Evolutionary conservation across 2,113 vertebrate genomes (phyloP).

Genomic region (Anguilla japonica): DNA sequence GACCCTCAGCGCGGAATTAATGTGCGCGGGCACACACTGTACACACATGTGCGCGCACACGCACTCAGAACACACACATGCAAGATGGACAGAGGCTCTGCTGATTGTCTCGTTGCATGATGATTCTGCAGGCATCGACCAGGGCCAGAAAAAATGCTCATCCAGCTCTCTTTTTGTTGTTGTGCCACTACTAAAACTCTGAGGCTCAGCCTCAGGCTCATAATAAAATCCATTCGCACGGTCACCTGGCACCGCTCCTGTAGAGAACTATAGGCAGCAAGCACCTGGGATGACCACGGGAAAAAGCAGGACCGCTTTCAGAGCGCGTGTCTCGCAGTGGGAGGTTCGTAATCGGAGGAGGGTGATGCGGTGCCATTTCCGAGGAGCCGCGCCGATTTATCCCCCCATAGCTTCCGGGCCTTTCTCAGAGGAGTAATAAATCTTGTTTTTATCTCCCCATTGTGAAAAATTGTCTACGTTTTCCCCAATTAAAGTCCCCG

Average conservation of each 20-base stretch:
- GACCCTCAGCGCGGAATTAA: not conserved
- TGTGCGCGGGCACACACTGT: conserved; percentile 18
- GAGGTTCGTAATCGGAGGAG: not conserved
- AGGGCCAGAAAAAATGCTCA: not conserved
- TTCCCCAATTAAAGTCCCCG: not conserved
- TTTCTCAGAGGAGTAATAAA: not conserved
- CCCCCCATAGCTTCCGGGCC: not conserved
- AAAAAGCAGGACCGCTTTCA: not conserved
- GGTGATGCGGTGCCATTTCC: not conserved
- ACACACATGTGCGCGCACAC: conserved; percentile 10
- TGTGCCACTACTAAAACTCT: conserved; percentile 16
- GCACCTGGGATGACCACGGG: not conserved
- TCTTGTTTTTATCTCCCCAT: not conserved
- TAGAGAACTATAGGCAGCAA: not conserved
- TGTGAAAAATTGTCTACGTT: not conserved
- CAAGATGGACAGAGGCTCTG: not conserved
- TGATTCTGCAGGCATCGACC: conserved; percentile 5
- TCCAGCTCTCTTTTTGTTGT: not conserved
- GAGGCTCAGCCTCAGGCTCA: not conserved
- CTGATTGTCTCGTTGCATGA: conserved; percentile 5
- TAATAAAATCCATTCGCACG: conserved; percentile 20
- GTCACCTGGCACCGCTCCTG: not conserved
- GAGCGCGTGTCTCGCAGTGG: not conserved
- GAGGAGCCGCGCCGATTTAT: not conserved
- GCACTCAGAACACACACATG: not conserved